Percentiles rank a stretch among this genome's conserved stretches.
phyloP scores from a whole-genome alignment of 2,797 vertebrate species.

The Luscinia megarhynchos region DNA sequence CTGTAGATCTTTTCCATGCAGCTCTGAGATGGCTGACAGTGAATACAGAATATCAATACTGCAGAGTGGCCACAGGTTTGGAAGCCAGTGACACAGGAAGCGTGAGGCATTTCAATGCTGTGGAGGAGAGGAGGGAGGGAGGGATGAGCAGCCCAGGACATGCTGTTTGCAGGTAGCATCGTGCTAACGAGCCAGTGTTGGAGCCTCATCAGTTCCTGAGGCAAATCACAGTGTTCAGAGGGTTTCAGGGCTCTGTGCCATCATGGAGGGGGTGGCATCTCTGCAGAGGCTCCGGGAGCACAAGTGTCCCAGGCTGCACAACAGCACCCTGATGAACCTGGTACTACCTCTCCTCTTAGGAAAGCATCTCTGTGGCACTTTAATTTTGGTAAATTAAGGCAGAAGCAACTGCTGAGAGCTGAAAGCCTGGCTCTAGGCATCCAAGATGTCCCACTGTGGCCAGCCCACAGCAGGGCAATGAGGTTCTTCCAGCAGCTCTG shows the following conservation, averaged over 20 bases:
- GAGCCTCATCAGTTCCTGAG: not conserved
- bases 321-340: not conserved
- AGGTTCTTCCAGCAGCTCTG: not conserved
- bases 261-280: not conserved
- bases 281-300: not conserved
- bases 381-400: not conserved
- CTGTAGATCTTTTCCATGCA: not conserved
- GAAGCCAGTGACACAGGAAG: not conserved
- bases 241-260: not conserved
- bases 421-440: not conserved
- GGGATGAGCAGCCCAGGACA: not conserved
- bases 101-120: not conserved
- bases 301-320: not conserved
- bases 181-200: rapidly evolving
- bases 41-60: conserved; percentile 8
- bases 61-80: not conserved
- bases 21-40: not conserved
- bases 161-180: not conserved
- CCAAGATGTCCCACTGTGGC: not conserved
- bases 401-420: not conserved
- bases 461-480: rapidly evolving
- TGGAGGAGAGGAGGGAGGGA: not conserved
- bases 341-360: not conserved
- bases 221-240: not conserved
- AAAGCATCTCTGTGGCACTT: not conserved